Evolutionary conservation across 2,888 invertebrate genomes (phyloP), one percentile per base, ranked within the genome.

Genomic region (Spodoptera picta): DNA sequence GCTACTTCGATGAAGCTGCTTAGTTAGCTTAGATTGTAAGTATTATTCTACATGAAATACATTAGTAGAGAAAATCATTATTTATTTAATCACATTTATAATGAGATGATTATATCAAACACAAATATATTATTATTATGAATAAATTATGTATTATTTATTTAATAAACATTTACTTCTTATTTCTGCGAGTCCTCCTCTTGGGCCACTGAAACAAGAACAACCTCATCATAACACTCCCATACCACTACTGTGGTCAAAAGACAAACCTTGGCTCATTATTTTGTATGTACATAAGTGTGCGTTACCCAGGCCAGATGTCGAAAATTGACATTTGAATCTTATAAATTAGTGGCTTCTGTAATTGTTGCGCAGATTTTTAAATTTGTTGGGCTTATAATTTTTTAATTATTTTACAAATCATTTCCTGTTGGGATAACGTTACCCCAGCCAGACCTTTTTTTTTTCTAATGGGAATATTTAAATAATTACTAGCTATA

Each of bases 1-100:
- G 97, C 65, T 98, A 99, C 85, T 99, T 99, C 90, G 99, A 99
- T 93, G 97, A 98, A 75, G 96, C 97, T 49, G 97, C 97, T 41
- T 97, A 95, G 77, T 59, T 43, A 36, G 36, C 36, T 36, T 9
- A 36, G 36, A 36, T 36, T 36, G 36, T 36, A 2, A 27, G 9
- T 11, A 53, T 24, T 52, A 6, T 4, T 74, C 52, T 75, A 54
- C 64, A 68, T 50, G 68, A 63, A 70, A 65, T 66, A 55, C 71
- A 61, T 71, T 73, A 51, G 27, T 58, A 27, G 51, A 44, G 23
- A 53, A 61, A 66, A 0, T 55, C 55, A 70, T 9, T 67, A 68
- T 79, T 75, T 76, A 76, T 75, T 65, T 69, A 66, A 66, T 60
- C 55, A 54, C 53, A 41, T 65, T 62, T 73, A 55, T 64, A 58